Conservation (phyloP, 2,797 vertebrate genomes). For the Typhlichthys eigenmanni region DNA sequence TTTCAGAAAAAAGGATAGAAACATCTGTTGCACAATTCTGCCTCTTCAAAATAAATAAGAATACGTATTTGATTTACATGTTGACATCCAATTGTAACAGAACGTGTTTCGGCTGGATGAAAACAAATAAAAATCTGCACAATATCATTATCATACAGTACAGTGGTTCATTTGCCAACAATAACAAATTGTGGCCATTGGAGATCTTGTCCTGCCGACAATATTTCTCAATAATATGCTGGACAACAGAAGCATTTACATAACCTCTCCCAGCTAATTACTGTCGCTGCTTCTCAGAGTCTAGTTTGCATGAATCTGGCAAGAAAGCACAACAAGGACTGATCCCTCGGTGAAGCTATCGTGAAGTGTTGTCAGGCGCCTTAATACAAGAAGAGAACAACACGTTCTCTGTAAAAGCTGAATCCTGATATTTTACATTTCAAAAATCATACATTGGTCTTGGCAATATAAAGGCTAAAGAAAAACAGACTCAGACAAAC, state of each 20-base stretch:
- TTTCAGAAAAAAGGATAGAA: slow-evolving; percentile 76
- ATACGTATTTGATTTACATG: slow-evolving; percentile 68
- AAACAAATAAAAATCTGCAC: slow-evolving; percentile 40
- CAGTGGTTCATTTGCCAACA: slow-evolving; percentile 49
- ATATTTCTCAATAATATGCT: slow-evolving; percentile 54
- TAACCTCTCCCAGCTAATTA: slow-evolving; percentile 43
- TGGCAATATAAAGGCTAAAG: slow-evolving; percentile 61
- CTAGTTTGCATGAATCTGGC: slow-evolving; percentile 38
- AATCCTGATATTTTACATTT: slow-evolving; percentile 51
- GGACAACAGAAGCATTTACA: slow-evolving; percentile 69
- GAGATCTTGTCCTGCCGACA: slow-evolving; percentile 33
- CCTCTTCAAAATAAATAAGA: slow-evolving; percentile 75
- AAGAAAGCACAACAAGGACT: slow-evolving; percentile 40
- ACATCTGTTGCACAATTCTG: slow-evolving; percentile 74
- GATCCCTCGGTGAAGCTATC: slow-evolving; percentile 30
- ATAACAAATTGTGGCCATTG: slow-evolving; percentile 54
- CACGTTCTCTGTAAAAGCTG: not conserved
- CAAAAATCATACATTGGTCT: slow-evolving; percentile 62
- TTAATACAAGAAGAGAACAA: slow-evolving; percentile 53
- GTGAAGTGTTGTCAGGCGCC: slow-evolving; percentile 2
- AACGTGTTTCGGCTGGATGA: slow-evolving; percentile 51
- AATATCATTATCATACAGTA: slow-evolving; percentile 64
- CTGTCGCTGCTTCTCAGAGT: slow-evolving; percentile 33
- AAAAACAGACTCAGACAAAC: slow-evolving; percentile 64
- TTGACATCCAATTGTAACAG: slow-evolving; percentile 63